Base-by-base conservation (phyloP, 2,113 vertebrate species). In the Eubucco bourcierii region DNA sequence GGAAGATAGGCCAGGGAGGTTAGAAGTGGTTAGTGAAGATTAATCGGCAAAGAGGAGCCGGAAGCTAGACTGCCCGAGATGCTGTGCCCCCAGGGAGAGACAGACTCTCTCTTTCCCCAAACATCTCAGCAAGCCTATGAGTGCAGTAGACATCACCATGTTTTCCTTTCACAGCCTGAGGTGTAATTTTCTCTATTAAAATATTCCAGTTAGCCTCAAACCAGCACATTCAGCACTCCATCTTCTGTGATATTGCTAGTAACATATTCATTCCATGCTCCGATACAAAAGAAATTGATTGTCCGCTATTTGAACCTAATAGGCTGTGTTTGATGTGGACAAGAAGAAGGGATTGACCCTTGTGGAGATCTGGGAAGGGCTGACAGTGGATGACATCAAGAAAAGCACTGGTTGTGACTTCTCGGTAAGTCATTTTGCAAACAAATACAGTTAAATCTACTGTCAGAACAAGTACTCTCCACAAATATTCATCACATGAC, bases 251-350 rank as follows among this genome's bases (percentile, higher is more conserved):
- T 41, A 29, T 60, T 70, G n/a, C n/a, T 71, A 25, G 16, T 77
- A 55, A 13, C 11, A 53, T 39, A 16, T 29, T 91, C 18, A 23
- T 84, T 77, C 77, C 77, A 10, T 70, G 15, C 21, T 80, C 41
- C 59, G 23, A 31, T 71, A 76, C 53, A 76, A 66, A 75, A 87
- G 73, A 41, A 25, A 63, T 84, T 65, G 3, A 52, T 52, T 52
- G 50, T 52, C 23, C 73, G 34, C 70, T 90, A 60, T 82, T 96
- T 95, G 29, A 84, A 81, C 68, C 65, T 70, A 9, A 34, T 94
- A 99, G 99, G 99, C 98, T 18, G 99, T 99, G 77, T 99, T 99
- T 98, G 98, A 99, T 50, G 99, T 99, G 92, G 98, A 99, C 96
- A 98, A 97, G 93, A 98, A 98, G 79, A 98, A 98, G 78, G 99